These are phyloP conservation scores for Petrolisthes manimaculis DNA, from an alignment of 2,888 invertebrate species.

Conservation along the genomic window DNA sequence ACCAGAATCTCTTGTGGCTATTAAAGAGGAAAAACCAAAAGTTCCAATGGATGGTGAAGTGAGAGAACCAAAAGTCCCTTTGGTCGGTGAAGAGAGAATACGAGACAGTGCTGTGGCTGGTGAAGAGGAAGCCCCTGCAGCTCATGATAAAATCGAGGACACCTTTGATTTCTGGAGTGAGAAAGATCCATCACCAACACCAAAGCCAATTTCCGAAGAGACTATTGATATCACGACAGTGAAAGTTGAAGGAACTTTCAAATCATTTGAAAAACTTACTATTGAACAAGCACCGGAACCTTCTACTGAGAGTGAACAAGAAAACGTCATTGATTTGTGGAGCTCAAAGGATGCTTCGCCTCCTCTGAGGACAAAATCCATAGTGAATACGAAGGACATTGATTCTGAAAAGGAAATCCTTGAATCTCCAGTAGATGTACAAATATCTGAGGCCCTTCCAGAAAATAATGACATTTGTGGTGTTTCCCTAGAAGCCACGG, in stretches of 20 bases:
- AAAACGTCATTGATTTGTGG: constrained; percentile 36
- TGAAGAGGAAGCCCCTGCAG: background rate
- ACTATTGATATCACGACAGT: too few species aligned
- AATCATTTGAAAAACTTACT: background rate
- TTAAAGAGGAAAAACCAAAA: background rate
- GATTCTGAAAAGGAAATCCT: background rate
- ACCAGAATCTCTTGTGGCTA: background rate
- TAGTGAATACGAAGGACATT: background rate
- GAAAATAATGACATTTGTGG: background rate
- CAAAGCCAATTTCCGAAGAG: background rate
- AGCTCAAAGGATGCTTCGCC: constrained; percentile 38
- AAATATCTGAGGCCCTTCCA: background rate
- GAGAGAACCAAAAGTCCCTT: background rate
- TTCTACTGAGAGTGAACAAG: background rate
- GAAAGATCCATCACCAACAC: constrained; percentile 1
- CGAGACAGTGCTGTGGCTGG: background rate
- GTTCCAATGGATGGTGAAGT: background rate
- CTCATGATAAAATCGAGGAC: background rate
- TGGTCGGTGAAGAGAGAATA: background rate
- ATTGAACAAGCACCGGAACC: background rate
- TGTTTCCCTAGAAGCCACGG: too few species aligned
- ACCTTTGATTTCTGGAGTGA: constrained; percentile 10
- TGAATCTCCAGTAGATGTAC: background rate
- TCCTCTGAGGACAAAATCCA: constrained; percentile 27
- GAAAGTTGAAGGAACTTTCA: too few species aligned